Evolutionary conservation across 2,888 invertebrate species (phyloP).

Genomic region (Pocota personata): DNA sequence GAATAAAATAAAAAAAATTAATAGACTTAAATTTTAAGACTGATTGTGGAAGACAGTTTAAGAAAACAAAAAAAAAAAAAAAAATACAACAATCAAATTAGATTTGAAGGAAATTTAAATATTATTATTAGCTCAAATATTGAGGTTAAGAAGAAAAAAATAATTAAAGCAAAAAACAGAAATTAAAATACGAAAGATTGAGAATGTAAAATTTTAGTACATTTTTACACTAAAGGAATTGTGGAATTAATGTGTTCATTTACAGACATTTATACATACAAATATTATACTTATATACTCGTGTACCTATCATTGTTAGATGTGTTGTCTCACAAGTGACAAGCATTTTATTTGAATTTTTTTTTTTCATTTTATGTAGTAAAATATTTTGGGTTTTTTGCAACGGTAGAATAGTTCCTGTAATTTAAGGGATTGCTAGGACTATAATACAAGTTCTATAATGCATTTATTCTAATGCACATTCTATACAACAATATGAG

Average conservation of each 20-base stretch:
- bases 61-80: constrained; percentile 45
- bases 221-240: constrained; percentile 68
- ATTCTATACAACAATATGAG: constrained; percentile 21
- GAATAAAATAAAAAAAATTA: constrained; percentile 55
- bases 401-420: constrained; percentile 74
- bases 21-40: constrained; percentile 69
- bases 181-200: not conserved
- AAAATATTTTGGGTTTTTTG: constrained; percentile 63
- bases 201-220: constrained; percentile 60
- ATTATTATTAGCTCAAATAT: constrained; percentile 67
- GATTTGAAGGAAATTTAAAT: constrained; percentile 62
- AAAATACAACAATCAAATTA: constrained; percentile 67
- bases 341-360: constrained; percentile 23
- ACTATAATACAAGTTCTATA: constrained; percentile 62
- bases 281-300: constrained; percentile 35
- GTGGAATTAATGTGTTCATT: constrained; percentile 72
- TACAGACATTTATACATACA: constrained; percentile 52
- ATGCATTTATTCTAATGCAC: constrained; percentile 69
- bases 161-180: constrained; percentile 10
- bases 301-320: constrained; percentile 60
- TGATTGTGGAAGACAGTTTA: constrained; percentile 71
- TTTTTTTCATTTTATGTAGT: constrained; percentile 41
- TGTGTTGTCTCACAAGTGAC: constrained; percentile 50
- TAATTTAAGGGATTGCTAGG: constrained; percentile 71
- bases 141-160: constrained; percentile 61